These are phyloP conservation scores for Acleris holmiana DNA, from an alignment of 2,888 invertebrate genomes.

Conservation along the genomic window DNA sequence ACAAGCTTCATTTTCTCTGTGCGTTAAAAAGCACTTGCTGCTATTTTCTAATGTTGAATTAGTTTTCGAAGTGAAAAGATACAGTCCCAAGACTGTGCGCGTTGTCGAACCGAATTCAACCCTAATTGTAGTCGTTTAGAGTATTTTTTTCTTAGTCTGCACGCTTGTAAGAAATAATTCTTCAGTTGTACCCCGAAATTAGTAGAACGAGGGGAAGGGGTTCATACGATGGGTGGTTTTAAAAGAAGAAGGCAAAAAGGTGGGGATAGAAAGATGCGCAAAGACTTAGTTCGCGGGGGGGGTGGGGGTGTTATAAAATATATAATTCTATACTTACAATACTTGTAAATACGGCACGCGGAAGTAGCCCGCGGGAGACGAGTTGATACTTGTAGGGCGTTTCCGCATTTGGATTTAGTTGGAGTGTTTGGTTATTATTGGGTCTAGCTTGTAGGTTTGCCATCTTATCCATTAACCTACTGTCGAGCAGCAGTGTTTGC, in stretches of 20 bases:
- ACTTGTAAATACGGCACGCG: slow-evolving; percentile 85
- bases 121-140: slow-evolving; percentile 52
- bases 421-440: neutral
- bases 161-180: slow-evolving; percentile 80
- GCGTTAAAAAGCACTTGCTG: slow-evolving; percentile 64
- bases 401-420: slow-evolving; percentile 13
- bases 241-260: slow-evolving; percentile 84
- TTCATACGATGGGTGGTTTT: slow-evolving; percentile 83
- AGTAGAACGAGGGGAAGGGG: slow-evolving; percentile 84
- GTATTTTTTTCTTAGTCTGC: slow-evolving; percentile 55
- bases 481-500: too few relatives aligned
- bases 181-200: slow-evolving; percentile 84
- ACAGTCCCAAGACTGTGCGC: slow-evolving; percentile 81
- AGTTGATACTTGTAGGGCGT: slow-evolving; percentile 58
- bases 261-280: slow-evolving; percentile 85
- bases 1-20: slow-evolving; percentile 46
- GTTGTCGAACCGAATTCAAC: slow-evolving; percentile 49
- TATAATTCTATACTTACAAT: slow-evolving; percentile 85
- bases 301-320: slow-evolving; percentile 80
- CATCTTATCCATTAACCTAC: too few relatives aligned
- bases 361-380: slow-evolving; percentile 61
- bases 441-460: neutral
- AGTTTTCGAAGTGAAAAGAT: slow-evolving; percentile 85
- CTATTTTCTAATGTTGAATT: slow-evolving; percentile 82
- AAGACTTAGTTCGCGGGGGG: slow-evolving; percentile 83